Evolutionary conservation across 2,888 invertebrate genomes (phyloP).

Genomic region (Drosophila formosana): DNA sequence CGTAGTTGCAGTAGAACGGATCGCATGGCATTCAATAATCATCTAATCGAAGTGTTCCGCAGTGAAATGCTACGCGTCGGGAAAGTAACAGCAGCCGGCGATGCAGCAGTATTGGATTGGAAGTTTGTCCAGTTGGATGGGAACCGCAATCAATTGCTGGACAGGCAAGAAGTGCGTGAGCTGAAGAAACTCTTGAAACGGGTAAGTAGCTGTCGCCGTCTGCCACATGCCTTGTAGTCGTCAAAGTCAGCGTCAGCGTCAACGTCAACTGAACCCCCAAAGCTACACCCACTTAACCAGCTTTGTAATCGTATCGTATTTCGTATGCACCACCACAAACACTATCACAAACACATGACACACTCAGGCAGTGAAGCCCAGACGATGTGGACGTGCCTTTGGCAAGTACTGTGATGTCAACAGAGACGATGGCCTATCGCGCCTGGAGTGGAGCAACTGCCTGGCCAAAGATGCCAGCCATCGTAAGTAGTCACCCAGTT

Average conservation of each 20-base stretch:
- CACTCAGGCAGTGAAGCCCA: slow-evolving; percentile 91
- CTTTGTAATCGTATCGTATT: slow-evolving; percentile 32
- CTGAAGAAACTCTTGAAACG: slow-evolving; percentile 93
- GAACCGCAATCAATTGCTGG: slow-evolving; percentile 91
- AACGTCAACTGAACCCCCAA: slow-evolving; percentile 28
- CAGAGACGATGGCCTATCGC: slow-evolving; percentile 91
- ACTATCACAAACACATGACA: background rate
- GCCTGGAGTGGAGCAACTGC: slow-evolving; percentile 94
- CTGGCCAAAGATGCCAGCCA: slow-evolving; percentile 92
- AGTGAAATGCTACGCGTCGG: slow-evolving; percentile 89
- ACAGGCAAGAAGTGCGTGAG: slow-evolving; percentile 93
- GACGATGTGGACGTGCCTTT: slow-evolving; percentile 95
- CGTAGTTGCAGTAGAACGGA: slow-evolving; percentile 91
- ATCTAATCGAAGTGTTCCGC: slow-evolving; percentile 93
- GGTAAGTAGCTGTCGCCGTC: slow-evolving; percentile 82
- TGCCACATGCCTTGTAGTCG: slow-evolving; percentile 30
- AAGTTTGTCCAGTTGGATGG: slow-evolving; percentile 94
- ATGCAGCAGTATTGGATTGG: slow-evolving; percentile 90
- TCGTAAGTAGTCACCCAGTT: slow-evolving; percentile 88
- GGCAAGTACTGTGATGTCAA: slow-evolving; percentile 94
- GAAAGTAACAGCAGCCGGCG: slow-evolving; percentile 72
- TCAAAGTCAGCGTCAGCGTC: background rate
- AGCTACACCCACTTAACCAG: slow-evolving; percentile 27
- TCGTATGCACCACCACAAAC: slow-evolving; percentile 46
- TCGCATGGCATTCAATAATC: slow-evolving; percentile 92